A percentile compares a stretch with the other conserved stretches of the same genome.
Conservation (phyloP, 2,797 vertebrate species). For the Melanotaenia parkinsoni region DNA sequence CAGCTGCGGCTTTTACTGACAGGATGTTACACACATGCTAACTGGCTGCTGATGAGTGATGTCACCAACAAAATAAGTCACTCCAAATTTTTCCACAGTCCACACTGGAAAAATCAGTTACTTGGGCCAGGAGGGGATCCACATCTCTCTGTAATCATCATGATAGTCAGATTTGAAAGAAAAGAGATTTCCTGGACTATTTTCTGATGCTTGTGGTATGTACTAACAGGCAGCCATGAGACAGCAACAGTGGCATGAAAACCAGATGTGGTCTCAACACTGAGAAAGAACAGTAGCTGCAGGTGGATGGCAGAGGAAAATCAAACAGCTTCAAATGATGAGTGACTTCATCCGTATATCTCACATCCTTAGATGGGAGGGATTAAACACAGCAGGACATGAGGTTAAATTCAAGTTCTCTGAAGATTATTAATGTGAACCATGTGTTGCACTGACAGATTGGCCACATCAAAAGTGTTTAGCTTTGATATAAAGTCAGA, state of each 20-base stretch:
- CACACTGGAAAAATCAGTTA: constrained; percentile 18
- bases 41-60: constrained; percentile 27
- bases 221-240: constrained; percentile 47
- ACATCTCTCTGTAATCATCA: constrained; percentile 41
- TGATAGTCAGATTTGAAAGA: constrained; percentile 32
- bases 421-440: constrained; percentile 28
- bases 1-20: constrained; percentile 24
- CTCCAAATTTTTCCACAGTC: constrained; percentile 33
- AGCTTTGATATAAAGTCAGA: constrained; percentile 8
- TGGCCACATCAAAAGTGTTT: constrained; percentile 14
- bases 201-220: constrained; percentile 49
- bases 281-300: constrained; percentile 60
- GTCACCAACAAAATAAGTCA: constrained; percentile 38
- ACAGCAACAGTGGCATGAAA: constrained; percentile 36
- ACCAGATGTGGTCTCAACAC: constrained; percentile 47
- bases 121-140: background rate
- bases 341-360: constrained; percentile 42
- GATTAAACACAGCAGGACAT: constrained; percentile 27
- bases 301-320: constrained; percentile 55
- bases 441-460: constrained; percentile 22
- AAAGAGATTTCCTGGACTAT: constrained; percentile 22
- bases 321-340: constrained; percentile 6
- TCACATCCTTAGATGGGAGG: constrained; percentile 55
- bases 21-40: background rate
- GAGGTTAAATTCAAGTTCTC: constrained; percentile 37